These are phyloP conservation scores for Dendrocincla fuliginosa DNA, from an alignment of 2,797 vertebrate species.

Conservation along the genomic window DNA sequence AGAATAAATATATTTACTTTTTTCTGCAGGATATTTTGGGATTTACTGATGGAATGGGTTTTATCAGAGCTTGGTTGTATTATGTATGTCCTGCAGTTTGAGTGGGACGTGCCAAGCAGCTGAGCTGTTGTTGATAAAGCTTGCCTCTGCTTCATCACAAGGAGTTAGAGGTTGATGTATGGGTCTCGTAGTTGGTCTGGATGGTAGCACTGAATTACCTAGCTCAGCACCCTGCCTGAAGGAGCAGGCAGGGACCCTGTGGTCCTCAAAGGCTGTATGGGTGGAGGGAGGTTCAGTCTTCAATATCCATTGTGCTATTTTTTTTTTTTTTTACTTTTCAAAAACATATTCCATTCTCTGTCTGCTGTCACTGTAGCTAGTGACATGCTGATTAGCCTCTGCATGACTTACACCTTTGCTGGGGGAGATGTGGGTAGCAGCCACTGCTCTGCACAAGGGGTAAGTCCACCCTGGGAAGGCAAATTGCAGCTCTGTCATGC, in stretches of 20 bases:
- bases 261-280: not conserved
- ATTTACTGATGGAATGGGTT: not conserved
- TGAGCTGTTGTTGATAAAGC: not conserved
- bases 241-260: not conserved
- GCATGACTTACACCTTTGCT: not conserved
- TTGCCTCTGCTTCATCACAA: not conserved
- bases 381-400: not conserved
- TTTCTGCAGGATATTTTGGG: not conserved
- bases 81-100: not conserved
- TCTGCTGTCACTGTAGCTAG: not conserved
- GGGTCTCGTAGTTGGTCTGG: rapidly evolving
- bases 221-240: not conserved
- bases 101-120: not conserved
- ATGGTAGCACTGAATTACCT: not conserved
- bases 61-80: not conserved
- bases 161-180: not conserved
- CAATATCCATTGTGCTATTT: not conserved
- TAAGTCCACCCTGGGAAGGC: not conserved
- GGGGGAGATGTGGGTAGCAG: not conserved
- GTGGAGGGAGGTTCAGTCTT: not conserved
- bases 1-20: not conserved
- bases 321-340: not conserved
- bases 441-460: not conserved
- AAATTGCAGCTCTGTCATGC: not conserved
- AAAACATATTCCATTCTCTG: not conserved